Conservation (phyloP, 2,888 invertebrate species). For the Antheraea assamensis region DNA sequence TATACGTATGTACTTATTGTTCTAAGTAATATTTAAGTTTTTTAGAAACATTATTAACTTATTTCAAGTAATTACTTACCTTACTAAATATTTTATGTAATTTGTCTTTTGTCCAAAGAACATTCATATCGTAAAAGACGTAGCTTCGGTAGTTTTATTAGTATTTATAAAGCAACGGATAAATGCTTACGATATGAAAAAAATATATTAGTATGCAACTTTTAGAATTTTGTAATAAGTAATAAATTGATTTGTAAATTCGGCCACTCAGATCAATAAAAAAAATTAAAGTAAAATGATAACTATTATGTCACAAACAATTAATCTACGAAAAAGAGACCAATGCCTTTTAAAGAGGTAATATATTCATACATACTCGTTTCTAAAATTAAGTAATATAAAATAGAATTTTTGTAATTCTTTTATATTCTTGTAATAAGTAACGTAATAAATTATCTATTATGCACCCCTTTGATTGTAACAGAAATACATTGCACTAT, state of each 20-base stretch:
- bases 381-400: not conserved
- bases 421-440: not conserved
- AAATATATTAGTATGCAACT: not conserved
- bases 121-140: conserved; percentile 37
- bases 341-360: not conserved
- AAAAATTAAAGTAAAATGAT: not conserved
- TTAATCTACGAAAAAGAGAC: not conserved
- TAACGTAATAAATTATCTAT: no score
- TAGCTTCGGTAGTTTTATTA: not conserved
- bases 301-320: not conserved
- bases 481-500: no score
- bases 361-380: not conserved
- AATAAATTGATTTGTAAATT: not conserved
- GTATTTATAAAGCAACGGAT: not conserved
- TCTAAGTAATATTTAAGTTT: no score
- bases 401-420: not conserved
- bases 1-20: no score
- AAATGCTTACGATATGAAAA: not conserved
- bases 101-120: conserved; percentile 49
- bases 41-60: not conserved
- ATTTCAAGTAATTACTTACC: conserved; percentile 29
- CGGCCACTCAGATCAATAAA: not conserved
- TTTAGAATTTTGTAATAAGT: not conserved
- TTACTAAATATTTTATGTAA: conserved; percentile 45
- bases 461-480: no score